Evolutionary conservation across 2,113 vertebrate genomes (phyloP).

Genomic region (Brienomyrus longianalis): DNA sequence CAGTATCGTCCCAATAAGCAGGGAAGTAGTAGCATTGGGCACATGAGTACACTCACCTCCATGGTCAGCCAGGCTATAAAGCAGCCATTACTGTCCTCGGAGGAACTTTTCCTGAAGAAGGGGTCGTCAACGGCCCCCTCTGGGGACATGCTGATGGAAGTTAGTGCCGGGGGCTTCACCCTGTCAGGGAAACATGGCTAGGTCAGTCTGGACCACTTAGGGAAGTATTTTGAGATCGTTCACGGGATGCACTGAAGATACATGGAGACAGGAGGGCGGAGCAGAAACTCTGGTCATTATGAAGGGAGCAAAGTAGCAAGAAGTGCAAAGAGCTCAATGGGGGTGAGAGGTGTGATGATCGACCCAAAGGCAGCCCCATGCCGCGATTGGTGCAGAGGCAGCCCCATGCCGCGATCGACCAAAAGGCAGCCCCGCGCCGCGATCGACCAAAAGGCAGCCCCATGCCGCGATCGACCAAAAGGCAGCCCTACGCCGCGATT

Average conservation of each 20-base stretch:
- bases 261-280: not conserved
- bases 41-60: constrained; percentile 59
- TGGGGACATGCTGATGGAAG: constrained; percentile 46
- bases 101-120: constrained; percentile 73
- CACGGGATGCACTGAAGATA: not conserved
- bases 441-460: too few species aligned
- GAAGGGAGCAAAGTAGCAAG: not conserved
- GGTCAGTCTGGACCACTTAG: not conserved
- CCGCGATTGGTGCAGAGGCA: too few species aligned
- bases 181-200: constrained; percentile 43
- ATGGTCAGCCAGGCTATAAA: constrained; percentile 76
- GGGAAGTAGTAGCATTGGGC: not conserved
- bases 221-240: not conserved
- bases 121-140: constrained; percentile 38
- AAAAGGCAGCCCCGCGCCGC: too few species aligned
- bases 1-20: not conserved
- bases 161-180: constrained; percentile 59
- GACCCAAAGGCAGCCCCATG: too few species aligned
- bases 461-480: too few species aligned
- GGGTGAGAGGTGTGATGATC: not conserved
- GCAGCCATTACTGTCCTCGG: constrained; percentile 72
- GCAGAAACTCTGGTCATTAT: not conserved
- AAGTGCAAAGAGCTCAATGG: not conserved
- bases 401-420: too few species aligned
- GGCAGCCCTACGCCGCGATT: too few species aligned